Evolutionary conservation across 2,113 vertebrate species (phyloP).

Genomic region (Taxidea taxus): DNA sequence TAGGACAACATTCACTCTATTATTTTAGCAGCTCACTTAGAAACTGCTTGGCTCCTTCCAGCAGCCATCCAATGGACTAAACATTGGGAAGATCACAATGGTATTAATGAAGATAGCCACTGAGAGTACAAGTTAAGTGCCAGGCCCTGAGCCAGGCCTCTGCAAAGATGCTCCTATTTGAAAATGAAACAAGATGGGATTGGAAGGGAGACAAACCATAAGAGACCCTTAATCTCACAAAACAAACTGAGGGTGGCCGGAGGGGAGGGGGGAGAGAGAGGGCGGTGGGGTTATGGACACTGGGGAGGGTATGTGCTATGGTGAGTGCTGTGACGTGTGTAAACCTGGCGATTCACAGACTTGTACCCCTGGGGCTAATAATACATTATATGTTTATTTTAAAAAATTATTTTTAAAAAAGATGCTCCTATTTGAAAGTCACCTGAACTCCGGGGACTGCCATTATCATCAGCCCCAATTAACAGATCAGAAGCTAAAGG

Average conservation of each 20-base stretch:
- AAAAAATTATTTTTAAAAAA: too few species aligned
- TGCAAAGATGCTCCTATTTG: rapidly evolving
- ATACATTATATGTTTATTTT: too few species aligned
- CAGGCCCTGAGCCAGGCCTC: not conserved
- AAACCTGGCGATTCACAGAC: too few species aligned
- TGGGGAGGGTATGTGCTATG: too few species aligned
- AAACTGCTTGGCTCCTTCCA: not conserved
- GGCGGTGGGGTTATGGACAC: too few species aligned
- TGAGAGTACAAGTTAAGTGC: rapidly evolving
- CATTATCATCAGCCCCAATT: not conserved
- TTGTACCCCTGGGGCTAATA: too few species aligned
- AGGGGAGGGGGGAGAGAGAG: too few species aligned
- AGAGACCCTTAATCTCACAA: too few species aligned
- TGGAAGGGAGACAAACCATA: too few species aligned
- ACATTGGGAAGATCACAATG: rapidly evolving
- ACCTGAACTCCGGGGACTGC: not conserved
- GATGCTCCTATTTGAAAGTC: not conserved
- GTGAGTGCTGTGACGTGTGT: too few species aligned
- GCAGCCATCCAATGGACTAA: not conserved
- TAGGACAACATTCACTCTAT: not conserved
- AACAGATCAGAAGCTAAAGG: not conserved
- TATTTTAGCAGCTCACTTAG: not conserved
- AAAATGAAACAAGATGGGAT: not conserved
- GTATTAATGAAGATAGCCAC: not conserved
- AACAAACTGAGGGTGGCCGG: too few species aligned